Percentiles rank a stretch among this genome's conserved stretches.
These are phyloP conservation scores for Benthosema pterotum DNA, from an alignment of 2,797 vertebrate species.

Conservation along the genomic window DNA sequence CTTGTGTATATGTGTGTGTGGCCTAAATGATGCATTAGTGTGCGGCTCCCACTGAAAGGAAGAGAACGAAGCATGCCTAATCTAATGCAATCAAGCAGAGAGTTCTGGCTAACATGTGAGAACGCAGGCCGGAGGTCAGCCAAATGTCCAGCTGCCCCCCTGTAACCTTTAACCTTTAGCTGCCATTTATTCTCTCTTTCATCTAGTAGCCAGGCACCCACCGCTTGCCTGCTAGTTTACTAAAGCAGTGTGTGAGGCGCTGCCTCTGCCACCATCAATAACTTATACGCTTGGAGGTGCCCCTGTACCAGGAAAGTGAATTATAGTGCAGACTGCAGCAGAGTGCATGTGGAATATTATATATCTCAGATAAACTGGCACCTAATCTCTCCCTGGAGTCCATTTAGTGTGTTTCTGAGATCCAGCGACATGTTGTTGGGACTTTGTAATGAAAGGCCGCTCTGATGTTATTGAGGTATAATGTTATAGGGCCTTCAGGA, in stretches of 20 bases:
- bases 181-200: slow-evolving; percentile 63
- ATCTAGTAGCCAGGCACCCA: slow-evolving; percentile 54
- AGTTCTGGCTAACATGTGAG: slow-evolving; percentile 59
- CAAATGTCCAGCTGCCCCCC: slow-evolving; percentile 73
- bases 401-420: slow-evolving; percentile 56
- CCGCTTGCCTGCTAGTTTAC: slow-evolving; percentile 35
- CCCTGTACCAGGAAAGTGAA: slow-evolving; percentile 42
- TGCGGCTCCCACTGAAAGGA: slow-evolving; percentile 42
- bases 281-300: slow-evolving; percentile 14
- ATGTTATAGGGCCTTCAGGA: slow-evolving; percentile 63
- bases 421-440: slow-evolving; percentile 56
- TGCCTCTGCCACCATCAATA: slow-evolving; percentile 50
- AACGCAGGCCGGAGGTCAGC: slow-evolving; percentile 67
- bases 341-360: slow-evolving; percentile 43
- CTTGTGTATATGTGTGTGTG: slow-evolving; percentile 23
- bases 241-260: slow-evolving; percentile 34
- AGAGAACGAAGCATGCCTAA: slow-evolving; percentile 36
- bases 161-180: slow-evolving; percentile 60
- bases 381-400: slow-evolving; percentile 48
- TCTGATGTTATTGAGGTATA: slow-evolving; percentile 61
- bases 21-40: slow-evolving; percentile 7
- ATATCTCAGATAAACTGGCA: slow-evolving; percentile 63
- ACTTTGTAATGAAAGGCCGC: slow-evolving; percentile 72
- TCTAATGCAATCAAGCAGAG: slow-evolving; percentile 63
- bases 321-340: slow-evolving; percentile 25